phyloP scores from a whole-genome alignment of 1,140 invertebrate species.

The Steinernema feltiae region DNA sequence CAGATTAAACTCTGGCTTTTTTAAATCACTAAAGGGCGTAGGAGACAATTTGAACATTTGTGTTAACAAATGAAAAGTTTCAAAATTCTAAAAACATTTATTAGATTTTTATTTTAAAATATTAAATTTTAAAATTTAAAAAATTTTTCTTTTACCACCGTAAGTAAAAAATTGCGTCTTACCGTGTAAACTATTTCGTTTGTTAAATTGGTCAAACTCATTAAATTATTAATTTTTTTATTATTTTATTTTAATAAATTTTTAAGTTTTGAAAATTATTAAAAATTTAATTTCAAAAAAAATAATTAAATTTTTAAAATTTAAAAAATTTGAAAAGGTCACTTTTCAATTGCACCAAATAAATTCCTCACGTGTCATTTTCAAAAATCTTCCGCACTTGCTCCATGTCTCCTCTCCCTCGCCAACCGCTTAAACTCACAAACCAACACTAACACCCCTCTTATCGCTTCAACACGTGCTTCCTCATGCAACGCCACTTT shows the following conservation, averaged over 20 bases:
- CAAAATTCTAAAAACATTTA: neutral
- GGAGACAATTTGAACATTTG: neutral
- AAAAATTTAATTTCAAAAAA: neutral
- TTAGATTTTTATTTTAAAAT: neutral
- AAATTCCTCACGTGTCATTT: neutral
- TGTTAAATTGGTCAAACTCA: neutral
- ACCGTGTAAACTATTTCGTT: no score
- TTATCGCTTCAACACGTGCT: neutral
- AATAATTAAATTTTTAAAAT: neutral
- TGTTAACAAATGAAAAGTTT: neutral
- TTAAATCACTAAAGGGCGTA: neutral
- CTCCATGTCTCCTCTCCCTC: neutral
- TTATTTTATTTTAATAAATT: neutral
- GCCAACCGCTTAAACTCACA: neutral
- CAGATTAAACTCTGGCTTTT: neutral
- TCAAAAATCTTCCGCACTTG: no score
- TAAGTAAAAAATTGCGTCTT: neutral
- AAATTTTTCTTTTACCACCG: no score
- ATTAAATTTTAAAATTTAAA: no score
- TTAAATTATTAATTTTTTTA: neutral
- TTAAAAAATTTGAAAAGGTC: constrained; percentile 1
- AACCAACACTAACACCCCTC: neutral
- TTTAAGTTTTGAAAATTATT: neutral
- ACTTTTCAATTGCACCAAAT: no score
- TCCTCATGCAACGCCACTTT: neutral